Percentiles rank a stretch among this genome's conserved stretches.
phyloP scores from a whole-genome alignment of 2,888 invertebrate species.

The Eristalis arbustorum region DNA sequence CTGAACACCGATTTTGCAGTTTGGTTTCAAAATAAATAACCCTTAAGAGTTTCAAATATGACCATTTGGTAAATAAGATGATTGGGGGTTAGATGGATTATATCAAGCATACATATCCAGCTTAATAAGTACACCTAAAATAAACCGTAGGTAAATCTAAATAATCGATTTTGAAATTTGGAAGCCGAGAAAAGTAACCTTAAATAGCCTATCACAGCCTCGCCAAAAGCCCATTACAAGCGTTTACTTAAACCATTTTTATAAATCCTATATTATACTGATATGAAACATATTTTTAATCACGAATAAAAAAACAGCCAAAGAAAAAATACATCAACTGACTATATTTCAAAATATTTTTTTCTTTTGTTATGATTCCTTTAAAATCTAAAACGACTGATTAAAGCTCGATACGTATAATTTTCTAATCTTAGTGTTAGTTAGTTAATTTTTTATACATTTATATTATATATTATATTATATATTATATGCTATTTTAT shows the following conservation, averaged over 20 bases:
- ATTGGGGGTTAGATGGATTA: background rate
- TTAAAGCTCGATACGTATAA: constrained; percentile 62
- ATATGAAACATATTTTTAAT: constrained; percentile 40
- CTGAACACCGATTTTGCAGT: background rate
- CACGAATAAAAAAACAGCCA: constrained; percentile 52
- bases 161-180: constrained; percentile 60
- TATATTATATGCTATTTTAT: constrained; percentile 35
- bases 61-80: background rate
- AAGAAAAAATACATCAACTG: constrained; percentile 39
- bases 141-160: constrained; percentile 70
- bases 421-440: constrained; percentile 44
- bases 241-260: constrained; percentile 35
- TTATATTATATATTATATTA: constrained; percentile 40
- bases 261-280: constrained; percentile 45
- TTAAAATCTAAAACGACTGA: constrained; percentile 45
- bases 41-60: background rate
- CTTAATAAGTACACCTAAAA: constrained; percentile 32
- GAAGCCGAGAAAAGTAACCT: constrained; percentile 22
- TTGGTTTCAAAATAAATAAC: background rate
- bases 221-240: constrained; percentile 35
- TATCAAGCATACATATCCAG: background rate
- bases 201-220: constrained; percentile 23
- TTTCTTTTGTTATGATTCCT: constrained; percentile 35
- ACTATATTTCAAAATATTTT: constrained; percentile 10
- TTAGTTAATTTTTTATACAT: constrained; percentile 53